Percentiles rank a stretch among this genome's conserved stretches.
Evolutionary conservation across 2,888 invertebrate genomes (phyloP).

Genomic region (Lucinisca nassula): DNA sequence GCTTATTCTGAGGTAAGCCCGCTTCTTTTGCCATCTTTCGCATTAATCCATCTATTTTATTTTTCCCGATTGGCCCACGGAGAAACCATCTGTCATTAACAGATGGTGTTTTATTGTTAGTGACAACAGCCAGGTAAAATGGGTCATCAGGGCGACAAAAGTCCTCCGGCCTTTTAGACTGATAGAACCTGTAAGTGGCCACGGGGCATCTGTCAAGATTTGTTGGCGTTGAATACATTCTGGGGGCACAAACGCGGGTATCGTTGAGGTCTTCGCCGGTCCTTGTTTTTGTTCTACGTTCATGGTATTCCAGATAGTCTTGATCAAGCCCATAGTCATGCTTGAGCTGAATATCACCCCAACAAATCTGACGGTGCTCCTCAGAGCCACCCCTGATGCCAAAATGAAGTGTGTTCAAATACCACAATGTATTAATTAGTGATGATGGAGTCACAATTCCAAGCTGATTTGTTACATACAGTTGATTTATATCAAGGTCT

Average conservation of each 20-base stretch:
- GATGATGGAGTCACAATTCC: constrained; percentile 5
- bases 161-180: constrained; percentile 8
- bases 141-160: constrained; percentile 15
- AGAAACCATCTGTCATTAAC: too few species aligned
- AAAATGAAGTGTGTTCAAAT: constrained; percentile 29
- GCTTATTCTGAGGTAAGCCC: not conserved
- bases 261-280: constrained; percentile 20
- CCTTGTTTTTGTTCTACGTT: constrained; percentile 36
- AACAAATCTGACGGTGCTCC: constrained; percentile 7
- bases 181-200: constrained; percentile 16
- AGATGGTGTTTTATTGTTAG: too few species aligned
- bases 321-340: not conserved
- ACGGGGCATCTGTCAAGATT: constrained; percentile 15
- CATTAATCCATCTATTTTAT: too few species aligned
- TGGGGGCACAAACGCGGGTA: not conserved
- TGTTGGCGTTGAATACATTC: constrained; percentile 1
- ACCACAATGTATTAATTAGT: constrained; percentile 24
- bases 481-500: not conserved
- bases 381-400: constrained; percentile 21
- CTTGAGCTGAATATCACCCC: constrained; percentile 24
- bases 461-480: constrained; percentile 14
- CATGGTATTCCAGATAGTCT: constrained; percentile 27
- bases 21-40: not conserved
- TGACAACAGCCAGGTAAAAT: constrained; percentile 20
- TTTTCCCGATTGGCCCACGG: too few species aligned